These are phyloP conservation scores for Hypotaenidia philippensis DNA, from an alignment of 2,797 vertebrate genomes.

Conservation along the genomic window DNA sequence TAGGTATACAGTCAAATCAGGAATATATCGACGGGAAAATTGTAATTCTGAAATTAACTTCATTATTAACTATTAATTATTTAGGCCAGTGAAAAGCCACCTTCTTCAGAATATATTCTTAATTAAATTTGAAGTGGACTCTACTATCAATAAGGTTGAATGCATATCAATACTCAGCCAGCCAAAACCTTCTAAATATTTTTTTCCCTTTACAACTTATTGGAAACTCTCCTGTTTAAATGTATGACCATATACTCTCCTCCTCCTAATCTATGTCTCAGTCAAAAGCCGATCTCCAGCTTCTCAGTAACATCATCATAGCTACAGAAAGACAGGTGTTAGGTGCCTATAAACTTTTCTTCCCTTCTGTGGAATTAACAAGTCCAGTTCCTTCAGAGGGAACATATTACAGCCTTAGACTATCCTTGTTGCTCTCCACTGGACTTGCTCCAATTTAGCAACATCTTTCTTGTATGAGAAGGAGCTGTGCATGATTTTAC, in stretches of 20 bases:
- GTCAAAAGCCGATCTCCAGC: background rate
- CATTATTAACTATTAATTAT: background rate
- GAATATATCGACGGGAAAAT: background rate
- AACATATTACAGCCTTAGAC: background rate
- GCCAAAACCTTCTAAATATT: background rate
- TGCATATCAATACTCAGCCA: background rate
- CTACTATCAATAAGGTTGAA: background rate
- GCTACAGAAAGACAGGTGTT: background rate
- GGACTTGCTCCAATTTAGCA: background rate
- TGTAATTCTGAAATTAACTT: too few relatives aligned
- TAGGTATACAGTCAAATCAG: background rate
- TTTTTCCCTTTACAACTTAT: background rate
- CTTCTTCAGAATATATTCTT: background rate
- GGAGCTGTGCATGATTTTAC: background rate
- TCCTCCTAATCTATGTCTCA: background rate
- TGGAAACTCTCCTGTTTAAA: background rate
- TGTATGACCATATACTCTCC: background rate
- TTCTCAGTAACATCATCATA: background rate
- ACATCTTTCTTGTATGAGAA: background rate
- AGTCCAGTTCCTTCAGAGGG: background rate
- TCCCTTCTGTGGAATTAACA: background rate
- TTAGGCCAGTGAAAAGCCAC: background rate
- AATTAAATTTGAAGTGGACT: background rate
- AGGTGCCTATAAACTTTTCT: background rate
- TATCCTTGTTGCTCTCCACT: background rate